Conservation (phyloP, 2,888 invertebrate species). For the Cerceris ruficornis region DNA sequence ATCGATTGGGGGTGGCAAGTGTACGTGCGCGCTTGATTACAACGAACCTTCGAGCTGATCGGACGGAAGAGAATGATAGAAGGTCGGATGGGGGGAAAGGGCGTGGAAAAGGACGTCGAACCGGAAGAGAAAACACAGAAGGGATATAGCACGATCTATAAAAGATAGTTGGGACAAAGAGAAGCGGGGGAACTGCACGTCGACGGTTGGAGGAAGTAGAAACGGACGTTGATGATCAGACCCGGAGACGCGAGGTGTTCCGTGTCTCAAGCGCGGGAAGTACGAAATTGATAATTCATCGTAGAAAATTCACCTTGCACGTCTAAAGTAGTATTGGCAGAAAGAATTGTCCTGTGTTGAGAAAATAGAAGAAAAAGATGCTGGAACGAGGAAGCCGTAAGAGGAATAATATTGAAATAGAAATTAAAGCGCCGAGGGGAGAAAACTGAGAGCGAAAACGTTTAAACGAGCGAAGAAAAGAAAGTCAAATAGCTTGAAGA, state of each 20-base stretch:
- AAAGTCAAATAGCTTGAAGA: neutral
- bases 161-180: conserved; percentile 14
- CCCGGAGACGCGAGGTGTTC: neutral
- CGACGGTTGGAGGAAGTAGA: conserved; percentile 24
- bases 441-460: too few relatives aligned
- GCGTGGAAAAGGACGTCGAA: conserved; percentile 31
- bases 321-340: too few relatives aligned
- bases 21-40: conserved; percentile 64
- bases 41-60: conserved; percentile 59
- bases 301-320: neutral
- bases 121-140: conserved; percentile 41
- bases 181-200: conserved; percentile 26
- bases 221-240: conserved; percentile 21
- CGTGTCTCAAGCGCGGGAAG: neutral
- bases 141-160: conserved; percentile 8
- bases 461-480: neutral
- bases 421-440: too few relatives aligned
- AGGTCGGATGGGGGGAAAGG: conserved; percentile 7
- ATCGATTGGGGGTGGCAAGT: conserved; percentile 53
- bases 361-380: too few relatives aligned
- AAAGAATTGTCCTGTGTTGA: too few relatives aligned
- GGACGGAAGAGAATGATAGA: conserved; percentile 62
- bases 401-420: too few relatives aligned
- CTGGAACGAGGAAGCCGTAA: neutral
- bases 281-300: neutral